Evolutionary conservation across 2,113 vertebrate species (phyloP).

Genomic region (Hypomesus transpacificus): DNA sequence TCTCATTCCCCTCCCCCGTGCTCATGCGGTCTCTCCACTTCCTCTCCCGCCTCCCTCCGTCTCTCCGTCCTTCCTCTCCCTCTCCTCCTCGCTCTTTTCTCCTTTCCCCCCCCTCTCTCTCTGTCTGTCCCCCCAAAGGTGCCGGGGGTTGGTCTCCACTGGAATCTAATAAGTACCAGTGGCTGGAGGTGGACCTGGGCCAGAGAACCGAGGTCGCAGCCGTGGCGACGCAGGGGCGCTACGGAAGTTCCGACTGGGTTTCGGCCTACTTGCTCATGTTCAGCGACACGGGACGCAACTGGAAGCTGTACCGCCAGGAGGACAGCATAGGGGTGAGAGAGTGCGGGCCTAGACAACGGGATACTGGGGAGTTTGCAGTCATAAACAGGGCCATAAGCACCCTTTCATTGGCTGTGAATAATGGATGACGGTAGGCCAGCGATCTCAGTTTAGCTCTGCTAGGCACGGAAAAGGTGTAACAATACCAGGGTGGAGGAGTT

Average conservation of each 20-base stretch:
- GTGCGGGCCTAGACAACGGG: neutral
- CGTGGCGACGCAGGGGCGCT: constrained; percentile 88
- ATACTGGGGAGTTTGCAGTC: neutral
- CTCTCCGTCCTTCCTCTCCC: neutral
- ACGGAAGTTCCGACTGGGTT: constrained; percentile 92
- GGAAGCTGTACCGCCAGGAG: constrained; percentile 88
- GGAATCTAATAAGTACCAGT: constrained; percentile 84
- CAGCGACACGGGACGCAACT: constrained; percentile 88
- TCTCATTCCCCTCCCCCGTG: neutral
- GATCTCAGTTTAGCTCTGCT: neutral
- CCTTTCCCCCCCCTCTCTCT: constrained; percentile 3
- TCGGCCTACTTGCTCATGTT: constrained; percentile 87
- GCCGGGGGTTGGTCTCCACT: constrained; percentile 94
- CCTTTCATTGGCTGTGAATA: constrained; percentile 2
- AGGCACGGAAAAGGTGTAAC: neutral
- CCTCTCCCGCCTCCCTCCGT: neutral
- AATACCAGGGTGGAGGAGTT: neutral
- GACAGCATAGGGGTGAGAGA: constrained; percentile 85
- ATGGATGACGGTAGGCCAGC: neutral
- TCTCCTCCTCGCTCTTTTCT: neutral
- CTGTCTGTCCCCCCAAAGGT: constrained; percentile 67
- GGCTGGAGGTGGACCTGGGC: constrained; percentile 88
- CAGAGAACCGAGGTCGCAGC: constrained; percentile 82
- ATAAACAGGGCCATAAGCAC: neutral
- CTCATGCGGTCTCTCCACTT: neutral